These are phyloP conservation scores for Gymnoscopelus braueri DNA, from an alignment of 2,797 vertebrate genomes.

Conservation along the genomic window DNA sequence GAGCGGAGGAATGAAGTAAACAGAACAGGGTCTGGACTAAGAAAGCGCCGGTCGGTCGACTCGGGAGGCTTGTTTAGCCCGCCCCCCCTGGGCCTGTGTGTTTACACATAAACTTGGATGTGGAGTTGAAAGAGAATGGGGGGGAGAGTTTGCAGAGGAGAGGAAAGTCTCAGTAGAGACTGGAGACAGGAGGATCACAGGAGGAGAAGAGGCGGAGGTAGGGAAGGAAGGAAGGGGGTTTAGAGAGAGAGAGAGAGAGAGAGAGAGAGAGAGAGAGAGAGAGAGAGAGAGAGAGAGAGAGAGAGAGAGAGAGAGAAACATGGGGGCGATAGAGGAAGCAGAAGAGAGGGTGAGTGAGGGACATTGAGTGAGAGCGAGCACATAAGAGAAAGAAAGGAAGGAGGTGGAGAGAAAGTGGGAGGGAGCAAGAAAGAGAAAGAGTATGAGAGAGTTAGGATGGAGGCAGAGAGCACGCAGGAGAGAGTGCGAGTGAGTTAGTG, in stretches of 20 bases:
- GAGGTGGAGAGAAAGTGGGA: constrained; percentile 7
- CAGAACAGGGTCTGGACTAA: constrained; percentile 57
- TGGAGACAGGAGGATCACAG: constrained; percentile 71
- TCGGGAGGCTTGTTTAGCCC: constrained; percentile 63
- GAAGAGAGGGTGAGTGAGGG: constrained; percentile 64
- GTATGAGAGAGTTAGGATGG: background rate
- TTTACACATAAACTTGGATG: constrained; percentile 80
- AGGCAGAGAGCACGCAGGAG: background rate
- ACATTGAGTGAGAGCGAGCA: constrained; percentile 71
- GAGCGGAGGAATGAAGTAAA: constrained; percentile 33
- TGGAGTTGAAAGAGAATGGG: constrained; percentile 79
- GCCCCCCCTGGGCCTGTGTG: constrained; percentile 51
- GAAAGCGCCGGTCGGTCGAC: constrained; percentile 49
- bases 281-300: constrained; percentile 56
- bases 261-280: constrained; percentile 39
- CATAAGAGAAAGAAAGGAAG: constrained; percentile 37
- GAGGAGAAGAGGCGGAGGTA: constrained; percentile 42
- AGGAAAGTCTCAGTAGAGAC: constrained; percentile 76
- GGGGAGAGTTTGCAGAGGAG: constrained; percentile 74
- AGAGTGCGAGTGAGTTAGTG: background rate
- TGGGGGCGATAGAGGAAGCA: constrained; percentile 58
- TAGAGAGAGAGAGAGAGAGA: background rate
- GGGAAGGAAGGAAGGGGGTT: constrained; percentile 21
- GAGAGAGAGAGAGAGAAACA: constrained; percentile 61
- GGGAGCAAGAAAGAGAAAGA: constrained; percentile 73